phyloP scores from a whole-genome alignment of 1,140 invertebrate genomes.

The Chrysopa pallens region DNA sequence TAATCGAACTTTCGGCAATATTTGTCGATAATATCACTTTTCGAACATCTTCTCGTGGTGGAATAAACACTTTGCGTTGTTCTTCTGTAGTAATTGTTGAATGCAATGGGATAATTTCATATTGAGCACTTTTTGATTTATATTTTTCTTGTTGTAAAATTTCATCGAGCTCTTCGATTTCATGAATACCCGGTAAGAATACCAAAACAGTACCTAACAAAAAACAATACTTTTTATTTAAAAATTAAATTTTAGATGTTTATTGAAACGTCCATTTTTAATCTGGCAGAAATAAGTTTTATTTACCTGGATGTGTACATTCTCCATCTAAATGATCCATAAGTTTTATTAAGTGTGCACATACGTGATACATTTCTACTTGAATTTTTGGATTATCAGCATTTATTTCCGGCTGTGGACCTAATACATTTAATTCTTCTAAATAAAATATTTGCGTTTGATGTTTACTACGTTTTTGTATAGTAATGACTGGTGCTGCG shows the following conservation, averaged over 20 bases:
- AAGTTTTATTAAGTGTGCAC: constrained; percentile 40
- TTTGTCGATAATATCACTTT: constrained; percentile 92
- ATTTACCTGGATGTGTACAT: constrained; percentile 19
- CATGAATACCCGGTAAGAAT: constrained; percentile 72
- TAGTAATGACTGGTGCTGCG: constrained; percentile 34
- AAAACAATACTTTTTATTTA: too few relatives aligned
- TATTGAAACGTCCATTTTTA: too few relatives aligned
- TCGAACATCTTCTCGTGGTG: constrained; percentile 30
- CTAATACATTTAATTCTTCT: constrained; percentile 31
- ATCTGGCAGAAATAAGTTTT: too few relatives aligned
- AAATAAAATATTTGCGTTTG: constrained; percentile 48
- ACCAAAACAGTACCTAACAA: constrained; percentile 47
- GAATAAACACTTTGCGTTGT: constrained; percentile 49
- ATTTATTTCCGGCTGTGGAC: constrained; percentile 26
- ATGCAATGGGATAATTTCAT: constrained; percentile 40
- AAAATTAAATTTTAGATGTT: too few relatives aligned
- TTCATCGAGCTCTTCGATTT: constrained; percentile 50
- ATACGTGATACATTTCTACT: constrained; percentile 32
- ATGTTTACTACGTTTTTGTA: constrained; percentile 30
- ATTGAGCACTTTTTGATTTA: constrained; percentile 5
- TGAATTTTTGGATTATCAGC: constrained; percentile 29
- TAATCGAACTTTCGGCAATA: constrained; percentile 94
- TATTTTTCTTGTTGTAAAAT: constrained; percentile 6
- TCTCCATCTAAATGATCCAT: constrained; percentile 51
- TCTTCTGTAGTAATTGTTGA: constrained; percentile 48